Conservation (phyloP, 2,888 invertebrate species). For the Steinernema carpocapsae region DNA sequence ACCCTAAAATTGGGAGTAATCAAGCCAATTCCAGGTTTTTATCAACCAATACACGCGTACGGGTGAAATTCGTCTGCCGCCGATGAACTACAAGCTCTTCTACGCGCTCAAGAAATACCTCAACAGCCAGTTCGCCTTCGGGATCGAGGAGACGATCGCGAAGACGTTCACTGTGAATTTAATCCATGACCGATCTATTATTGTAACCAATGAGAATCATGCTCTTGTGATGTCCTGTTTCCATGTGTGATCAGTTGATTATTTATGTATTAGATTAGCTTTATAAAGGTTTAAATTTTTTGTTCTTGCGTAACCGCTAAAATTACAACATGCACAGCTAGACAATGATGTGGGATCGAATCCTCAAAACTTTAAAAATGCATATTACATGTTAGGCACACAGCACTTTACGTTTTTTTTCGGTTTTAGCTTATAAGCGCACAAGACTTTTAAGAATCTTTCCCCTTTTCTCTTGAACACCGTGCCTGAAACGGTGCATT, state of each 20-base stretch:
- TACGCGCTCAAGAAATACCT: neutral
- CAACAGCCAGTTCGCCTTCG: slow-evolving; percentile 11
- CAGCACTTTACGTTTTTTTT: too few species aligned
- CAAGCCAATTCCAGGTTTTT: neutral
- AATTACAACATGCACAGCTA: too few species aligned
- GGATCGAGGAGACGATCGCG: neutral
- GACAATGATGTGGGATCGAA: too few species aligned
- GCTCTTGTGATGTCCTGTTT: neutral
- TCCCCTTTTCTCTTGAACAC: too few species aligned
- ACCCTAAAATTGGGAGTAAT: neutral
- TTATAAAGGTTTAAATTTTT: too few species aligned
- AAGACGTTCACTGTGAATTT: neutral
- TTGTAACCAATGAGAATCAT: neutral
- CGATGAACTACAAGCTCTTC: slow-evolving; percentile 1
- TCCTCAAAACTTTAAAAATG: too few species aligned
- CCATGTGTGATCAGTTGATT: neutral
- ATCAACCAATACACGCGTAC: neutral
- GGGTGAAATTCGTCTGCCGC: neutral
- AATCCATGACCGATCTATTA: neutral
- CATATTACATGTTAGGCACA: too few species aligned
- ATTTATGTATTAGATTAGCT: too few species aligned
- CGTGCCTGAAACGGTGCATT: too few species aligned
- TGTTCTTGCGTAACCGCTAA: too few species aligned
- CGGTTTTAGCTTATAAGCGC: too few species aligned
- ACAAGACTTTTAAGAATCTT: too few species aligned